These are phyloP conservation scores for Sparus aurata DNA, from an alignment of 2,797 vertebrate species.

Conservation along the genomic window DNA sequence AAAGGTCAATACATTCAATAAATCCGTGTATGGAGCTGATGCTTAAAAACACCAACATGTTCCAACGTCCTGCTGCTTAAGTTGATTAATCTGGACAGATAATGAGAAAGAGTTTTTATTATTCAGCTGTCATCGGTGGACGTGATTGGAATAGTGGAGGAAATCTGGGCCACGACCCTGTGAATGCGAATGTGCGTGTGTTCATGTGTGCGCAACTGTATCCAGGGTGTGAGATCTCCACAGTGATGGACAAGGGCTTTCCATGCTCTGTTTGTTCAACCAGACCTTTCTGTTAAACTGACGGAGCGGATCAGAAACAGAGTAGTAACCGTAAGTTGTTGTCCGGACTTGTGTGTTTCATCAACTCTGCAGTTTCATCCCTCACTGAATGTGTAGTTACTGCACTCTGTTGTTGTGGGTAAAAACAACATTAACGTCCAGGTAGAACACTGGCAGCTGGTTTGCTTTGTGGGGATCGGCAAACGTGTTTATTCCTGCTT, in stretches of 20 bases:
- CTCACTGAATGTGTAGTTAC: no score
- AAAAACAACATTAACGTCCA: no score
- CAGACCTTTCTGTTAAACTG: neutral
- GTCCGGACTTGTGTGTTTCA: neutral
- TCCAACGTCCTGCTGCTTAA: conserved; percentile 20
- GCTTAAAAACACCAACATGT: conserved; percentile 13
- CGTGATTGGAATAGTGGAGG: conserved; percentile 47
- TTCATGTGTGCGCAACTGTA: neutral
- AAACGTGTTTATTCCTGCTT: no score
- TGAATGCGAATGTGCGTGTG: conserved; percentile 3
- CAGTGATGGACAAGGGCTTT: conserved; percentile 39
- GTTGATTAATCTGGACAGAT: conserved; percentile 30
- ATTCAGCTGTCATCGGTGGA: conserved; percentile 20
- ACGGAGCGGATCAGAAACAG: conserved; percentile 10
- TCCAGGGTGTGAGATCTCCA: conserved; percentile 30
- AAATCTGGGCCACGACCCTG: neutral
- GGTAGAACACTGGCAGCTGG: no score
- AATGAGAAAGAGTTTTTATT: conserved; percentile 22
- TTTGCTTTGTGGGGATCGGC: no score
- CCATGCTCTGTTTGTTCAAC: conserved; percentile 41
- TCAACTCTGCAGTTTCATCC: neutral
- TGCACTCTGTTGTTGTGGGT: no score
- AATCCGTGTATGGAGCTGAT: conserved; percentile 9
- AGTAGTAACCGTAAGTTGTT: neutral
- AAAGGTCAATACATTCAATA: conserved; percentile 11